A percentile compares a stretch with the other conserved stretches of the same genome.
Evolutionary conservation across 2,113 vertebrate genomes (phyloP).

Genomic region (Athene noctua): DNA sequence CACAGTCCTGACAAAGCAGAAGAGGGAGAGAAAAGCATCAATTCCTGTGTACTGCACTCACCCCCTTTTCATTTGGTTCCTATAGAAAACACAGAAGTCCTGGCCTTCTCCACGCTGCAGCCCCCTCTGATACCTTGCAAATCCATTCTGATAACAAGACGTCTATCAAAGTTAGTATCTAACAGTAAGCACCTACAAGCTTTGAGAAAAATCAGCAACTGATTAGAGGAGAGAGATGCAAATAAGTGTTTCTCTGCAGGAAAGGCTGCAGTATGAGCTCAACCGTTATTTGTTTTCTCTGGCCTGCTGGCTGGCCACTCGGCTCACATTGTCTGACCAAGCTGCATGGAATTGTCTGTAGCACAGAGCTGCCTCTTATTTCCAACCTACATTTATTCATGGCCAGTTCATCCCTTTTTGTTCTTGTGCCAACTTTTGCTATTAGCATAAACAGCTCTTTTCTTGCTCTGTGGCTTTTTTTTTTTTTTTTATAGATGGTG

Average conservation of each 20-base stretch:
- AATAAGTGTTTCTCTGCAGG: background rate
- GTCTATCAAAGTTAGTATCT: fast-evolving
- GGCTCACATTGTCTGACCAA: background rate
- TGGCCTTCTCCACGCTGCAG: background rate
- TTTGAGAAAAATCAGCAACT: background rate
- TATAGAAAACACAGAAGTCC: fast-evolving
- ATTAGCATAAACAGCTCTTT: background rate
- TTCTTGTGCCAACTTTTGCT: background rate
- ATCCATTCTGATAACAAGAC: background rate
- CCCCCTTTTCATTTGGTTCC: background rate
- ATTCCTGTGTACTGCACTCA: no score
- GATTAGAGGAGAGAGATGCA: background rate
- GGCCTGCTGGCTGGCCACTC: background rate
- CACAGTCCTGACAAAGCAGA: background rate
- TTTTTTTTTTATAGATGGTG: background rate
- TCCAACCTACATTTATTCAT: background rate
- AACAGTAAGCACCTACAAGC: background rate
- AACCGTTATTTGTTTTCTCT: background rate
- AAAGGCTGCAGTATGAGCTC: background rate
- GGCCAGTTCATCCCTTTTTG: background rate
- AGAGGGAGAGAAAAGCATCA: background rate
- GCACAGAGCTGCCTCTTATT: background rate
- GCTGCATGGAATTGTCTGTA: background rate
- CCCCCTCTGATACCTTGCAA: no score
- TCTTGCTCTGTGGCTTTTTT: background rate